Evolutionary conservation across 2,113 vertebrate genomes (phyloP).

Genomic region (Rhombomys opimus): DNA sequence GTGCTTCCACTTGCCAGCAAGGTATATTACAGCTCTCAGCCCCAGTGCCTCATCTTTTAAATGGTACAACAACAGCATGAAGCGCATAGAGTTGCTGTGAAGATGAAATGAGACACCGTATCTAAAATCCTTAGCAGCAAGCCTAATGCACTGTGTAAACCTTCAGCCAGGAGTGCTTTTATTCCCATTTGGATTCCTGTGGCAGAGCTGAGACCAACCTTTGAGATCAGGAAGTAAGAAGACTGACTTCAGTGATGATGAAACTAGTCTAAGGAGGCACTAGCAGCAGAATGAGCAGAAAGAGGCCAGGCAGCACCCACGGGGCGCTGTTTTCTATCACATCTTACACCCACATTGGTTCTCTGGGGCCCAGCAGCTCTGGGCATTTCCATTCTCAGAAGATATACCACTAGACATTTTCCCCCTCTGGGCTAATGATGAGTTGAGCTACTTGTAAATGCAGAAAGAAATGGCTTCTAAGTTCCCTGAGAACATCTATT

Average conservation of each 20-base stretch:
- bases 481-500: neutral
- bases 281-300: neutral
- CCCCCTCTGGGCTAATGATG: neutral
- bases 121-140: neutral
- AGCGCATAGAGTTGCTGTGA: neutral
- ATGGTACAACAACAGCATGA: neutral
- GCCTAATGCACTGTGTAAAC: neutral
- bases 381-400: neutral
- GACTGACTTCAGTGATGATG: slow-evolving; percentile 18
- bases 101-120: neutral
- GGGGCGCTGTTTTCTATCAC: neutral
- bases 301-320: neutral
- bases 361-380: neutral
- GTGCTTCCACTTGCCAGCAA: too few species aligned
- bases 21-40: neutral
- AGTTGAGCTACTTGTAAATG: neutral
- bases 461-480: neutral
- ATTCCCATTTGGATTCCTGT: neutral
- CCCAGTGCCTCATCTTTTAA: neutral
- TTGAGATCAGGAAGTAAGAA: neutral
- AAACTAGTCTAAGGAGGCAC: neutral
- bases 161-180: neutral
- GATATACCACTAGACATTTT: neutral
- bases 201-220: neutral
- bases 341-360: neutral